These are phyloP conservation scores for Trialeurodes vaporariorum DNA, from an alignment of 1,140 invertebrate genomes.

Conservation along the genomic window DNA sequence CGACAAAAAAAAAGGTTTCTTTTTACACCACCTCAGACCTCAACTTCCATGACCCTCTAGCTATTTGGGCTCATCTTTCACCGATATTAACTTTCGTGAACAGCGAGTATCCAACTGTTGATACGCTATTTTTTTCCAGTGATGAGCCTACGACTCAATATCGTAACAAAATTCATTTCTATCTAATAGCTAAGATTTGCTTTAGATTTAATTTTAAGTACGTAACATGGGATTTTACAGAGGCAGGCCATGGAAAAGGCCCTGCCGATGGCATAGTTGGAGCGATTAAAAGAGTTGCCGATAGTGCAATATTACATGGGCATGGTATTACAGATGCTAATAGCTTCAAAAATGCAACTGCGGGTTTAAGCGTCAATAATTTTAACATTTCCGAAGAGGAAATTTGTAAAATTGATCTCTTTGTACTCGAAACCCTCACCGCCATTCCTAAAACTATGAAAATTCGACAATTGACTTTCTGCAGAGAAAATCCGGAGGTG, in stretches of 20 bases:
- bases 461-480: not conserved
- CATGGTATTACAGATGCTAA: not conserved
- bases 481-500: not conserved
- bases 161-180: constrained; percentile 12
- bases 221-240: constrained; percentile 20
- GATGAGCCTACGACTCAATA: constrained; percentile 3
- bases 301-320: not conserved
- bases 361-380: not conserved
- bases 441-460: not conserved
- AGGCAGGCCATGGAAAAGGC: constrained; percentile 24
- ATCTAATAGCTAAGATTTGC: constrained; percentile 11
- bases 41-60: not conserved
- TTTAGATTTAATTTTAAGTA: constrained; percentile 4
- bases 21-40: not conserved
- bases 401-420: not conserved
- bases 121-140: not conserved
- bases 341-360: not conserved
- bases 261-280: constrained; percentile 25
- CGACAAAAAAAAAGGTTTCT: not conserved
- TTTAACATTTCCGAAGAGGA: not conserved
- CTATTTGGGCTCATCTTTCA: not conserved
- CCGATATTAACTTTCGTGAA: not conserved
- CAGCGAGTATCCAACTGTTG: not conserved
- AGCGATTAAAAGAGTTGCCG: constrained; percentile 20
- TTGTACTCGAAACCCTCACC: not conserved